These are phyloP conservation scores for Cheilosia vernalis DNA, from an alignment of 2,888 invertebrate species.

Conservation along the genomic window DNA sequence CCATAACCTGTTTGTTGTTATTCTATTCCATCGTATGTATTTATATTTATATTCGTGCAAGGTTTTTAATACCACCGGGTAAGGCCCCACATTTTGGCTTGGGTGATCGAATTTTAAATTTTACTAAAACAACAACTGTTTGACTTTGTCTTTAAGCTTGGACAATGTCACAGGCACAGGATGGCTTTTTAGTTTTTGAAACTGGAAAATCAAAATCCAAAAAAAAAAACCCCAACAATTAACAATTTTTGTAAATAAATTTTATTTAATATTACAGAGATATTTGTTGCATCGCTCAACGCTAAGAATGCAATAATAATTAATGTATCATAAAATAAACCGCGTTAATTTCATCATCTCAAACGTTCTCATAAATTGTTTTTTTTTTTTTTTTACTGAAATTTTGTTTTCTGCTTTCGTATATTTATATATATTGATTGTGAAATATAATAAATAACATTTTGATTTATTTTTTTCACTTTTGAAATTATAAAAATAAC, in stretches of 20 bases:
- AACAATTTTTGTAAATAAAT: constrained; percentile 72
- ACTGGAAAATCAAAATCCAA: not conserved
- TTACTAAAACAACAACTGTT: too few relatives aligned
- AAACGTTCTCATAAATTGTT: constrained; percentile 9
- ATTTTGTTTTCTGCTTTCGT: not conserved
- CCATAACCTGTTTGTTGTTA: too few relatives aligned
- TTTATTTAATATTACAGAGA: constrained; percentile 59
- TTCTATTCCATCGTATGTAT: too few relatives aligned
- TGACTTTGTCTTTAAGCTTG: too few relatives aligned
- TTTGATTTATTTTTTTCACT: constrained; percentile 17
- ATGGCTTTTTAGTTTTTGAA: too few relatives aligned
- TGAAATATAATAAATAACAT: constrained; percentile 50
- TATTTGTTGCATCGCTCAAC: constrained; percentile 29
- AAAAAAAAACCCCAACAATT: not conserved
- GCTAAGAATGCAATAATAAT: constrained; percentile 28
- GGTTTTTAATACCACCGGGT: too few relatives aligned
- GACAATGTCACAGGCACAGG: too few relatives aligned
- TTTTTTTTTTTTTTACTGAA: not conserved
- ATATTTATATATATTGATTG: constrained; percentile 9
- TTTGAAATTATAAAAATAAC: constrained; percentile 50
- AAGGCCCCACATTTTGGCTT: too few relatives aligned
- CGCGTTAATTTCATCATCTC: constrained; percentile 14
- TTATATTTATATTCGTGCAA: too few relatives aligned
- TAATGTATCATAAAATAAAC: constrained; percentile 45
- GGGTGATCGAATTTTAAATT: too few relatives aligned